A percentile compares a stretch with the other conserved stretches of the same genome.
These are phyloP conservation scores for Eupithecia insigniata DNA, from an alignment of 2,888 invertebrate species.

Conservation along the genomic window DNA sequence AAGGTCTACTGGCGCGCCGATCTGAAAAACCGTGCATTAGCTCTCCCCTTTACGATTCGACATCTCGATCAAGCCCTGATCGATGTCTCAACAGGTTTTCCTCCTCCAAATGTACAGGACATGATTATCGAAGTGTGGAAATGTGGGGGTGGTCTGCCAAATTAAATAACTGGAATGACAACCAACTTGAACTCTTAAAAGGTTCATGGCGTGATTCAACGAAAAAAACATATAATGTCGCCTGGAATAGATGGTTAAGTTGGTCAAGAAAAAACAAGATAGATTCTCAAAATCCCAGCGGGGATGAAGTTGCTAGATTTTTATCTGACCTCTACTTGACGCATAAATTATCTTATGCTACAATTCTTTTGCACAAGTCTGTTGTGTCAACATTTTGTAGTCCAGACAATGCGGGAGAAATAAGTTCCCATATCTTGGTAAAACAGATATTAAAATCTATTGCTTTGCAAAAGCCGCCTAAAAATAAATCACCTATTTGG, in stretches of 20 bases:
- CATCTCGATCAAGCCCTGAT: no score
- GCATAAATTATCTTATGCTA: no score
- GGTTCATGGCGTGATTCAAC: neutral
- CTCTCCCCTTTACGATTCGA: no score
- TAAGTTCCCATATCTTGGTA: slow-evolving; percentile 1
- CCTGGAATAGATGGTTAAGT: neutral
- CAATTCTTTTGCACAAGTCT: no score
- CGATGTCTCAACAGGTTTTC: no score
- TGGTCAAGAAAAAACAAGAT: neutral
- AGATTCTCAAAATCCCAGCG: neutral
- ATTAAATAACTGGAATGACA: neutral
- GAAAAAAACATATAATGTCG: neutral
- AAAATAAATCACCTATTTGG: neutral
- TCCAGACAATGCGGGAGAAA: neutral
- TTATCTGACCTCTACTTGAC: no score
- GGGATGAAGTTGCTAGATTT: no score
- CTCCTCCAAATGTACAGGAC: neutral
- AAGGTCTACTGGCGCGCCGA: no score
- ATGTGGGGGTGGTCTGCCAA: neutral
- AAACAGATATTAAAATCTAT: slow-evolving; percentile 4
- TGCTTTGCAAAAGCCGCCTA: neutral
- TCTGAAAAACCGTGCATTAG: no score
- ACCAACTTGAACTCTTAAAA: neutral
- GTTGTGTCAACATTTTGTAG: neutral
- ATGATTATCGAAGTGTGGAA: slow-evolving; percentile 2